phyloP scores from a whole-genome alignment of 2,113 vertebrate species.

The Myanophis thanlyinensis region DNA sequence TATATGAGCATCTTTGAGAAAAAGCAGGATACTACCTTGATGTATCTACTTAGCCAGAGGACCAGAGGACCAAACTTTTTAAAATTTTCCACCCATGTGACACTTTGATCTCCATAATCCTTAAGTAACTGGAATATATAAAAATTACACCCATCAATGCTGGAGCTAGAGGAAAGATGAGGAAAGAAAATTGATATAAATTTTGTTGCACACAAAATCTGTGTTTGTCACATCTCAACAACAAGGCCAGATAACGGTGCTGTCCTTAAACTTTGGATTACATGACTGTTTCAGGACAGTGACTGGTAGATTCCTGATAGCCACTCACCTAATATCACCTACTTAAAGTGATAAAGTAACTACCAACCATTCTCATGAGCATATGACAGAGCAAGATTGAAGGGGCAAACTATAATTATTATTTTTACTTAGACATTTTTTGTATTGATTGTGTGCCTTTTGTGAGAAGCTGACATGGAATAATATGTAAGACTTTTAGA shows the following conservation, averaged over 20 bases:
- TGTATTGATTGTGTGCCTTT: not conserved
- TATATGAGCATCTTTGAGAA: not conserved
- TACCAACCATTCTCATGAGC: not conserved
- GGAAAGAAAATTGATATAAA: not conserved
- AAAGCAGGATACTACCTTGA: not conserved
- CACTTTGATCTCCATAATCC: not conserved
- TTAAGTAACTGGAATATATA: not conserved
- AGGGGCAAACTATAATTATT: not conserved
- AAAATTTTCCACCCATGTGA: not conserved
- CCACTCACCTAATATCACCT: not conserved
- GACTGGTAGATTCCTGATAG: not conserved
- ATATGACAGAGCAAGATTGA: not conserved
- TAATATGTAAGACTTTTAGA: not conserved
- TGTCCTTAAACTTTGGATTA: not conserved
- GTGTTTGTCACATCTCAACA: not conserved
- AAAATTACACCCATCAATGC: not conserved
- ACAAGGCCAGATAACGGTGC: not conserved
- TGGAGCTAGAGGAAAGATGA: not conserved
- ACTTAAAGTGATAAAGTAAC: not conserved
- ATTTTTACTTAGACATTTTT: not conserved
- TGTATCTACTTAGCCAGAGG: not conserved
- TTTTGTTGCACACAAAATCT: not conserved
- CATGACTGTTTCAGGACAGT: not conserved
- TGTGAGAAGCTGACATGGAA: not conserved
- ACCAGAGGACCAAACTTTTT: not conserved